These are phyloP conservation scores for Echinarachnius parma DNA, from an alignment of 53 echinoderm and acorn worm species.

Conservation along the genomic window DNA sequence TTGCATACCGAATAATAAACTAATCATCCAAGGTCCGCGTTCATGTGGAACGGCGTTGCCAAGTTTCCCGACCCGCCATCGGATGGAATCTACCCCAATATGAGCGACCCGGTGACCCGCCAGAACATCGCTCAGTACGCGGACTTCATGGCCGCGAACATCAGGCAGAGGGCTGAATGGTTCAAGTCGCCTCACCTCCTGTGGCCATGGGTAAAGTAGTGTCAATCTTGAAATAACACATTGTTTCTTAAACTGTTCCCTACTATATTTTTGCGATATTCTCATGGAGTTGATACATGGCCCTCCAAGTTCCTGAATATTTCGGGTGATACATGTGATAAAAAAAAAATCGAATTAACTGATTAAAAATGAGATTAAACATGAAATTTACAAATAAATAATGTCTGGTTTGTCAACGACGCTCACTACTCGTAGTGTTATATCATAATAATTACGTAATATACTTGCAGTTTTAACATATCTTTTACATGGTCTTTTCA, in stretches of 20 bases:
- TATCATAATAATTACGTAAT: too few relatives aligned
- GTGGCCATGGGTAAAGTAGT: slow-evolving; percentile 69
- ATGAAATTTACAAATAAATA: too few relatives aligned
- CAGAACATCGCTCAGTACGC: slow-evolving; percentile 59
- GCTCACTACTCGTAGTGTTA: too few relatives aligned
- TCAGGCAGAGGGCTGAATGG: slow-evolving; percentile 70
- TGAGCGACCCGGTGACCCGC: slow-evolving; percentile 64
- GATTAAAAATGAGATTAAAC: too few relatives aligned
- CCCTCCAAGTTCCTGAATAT: too few relatives aligned
- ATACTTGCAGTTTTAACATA: too few relatives aligned
- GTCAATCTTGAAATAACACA: not conserved
- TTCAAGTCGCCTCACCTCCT: slow-evolving; percentile 65
- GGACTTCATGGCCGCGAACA: slow-evolving; percentile 61
- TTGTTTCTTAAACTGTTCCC: not conserved
- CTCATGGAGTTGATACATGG: too few relatives aligned
- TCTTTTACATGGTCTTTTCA: too few relatives aligned
- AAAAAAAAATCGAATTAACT: too few relatives aligned
- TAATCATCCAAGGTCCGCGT: slow-evolving; percentile 73
- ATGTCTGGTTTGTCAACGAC: too few relatives aligned
- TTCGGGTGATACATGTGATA: too few relatives aligned
- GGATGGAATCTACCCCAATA: slow-evolving; percentile 64
- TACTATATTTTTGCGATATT: not conserved
- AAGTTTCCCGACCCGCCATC: slow-evolving; percentile 68
- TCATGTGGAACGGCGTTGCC: slow-evolving; percentile 73
- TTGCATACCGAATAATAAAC: too few relatives aligned